These are phyloP conservation scores for Mobula hypostoma DNA, from an alignment of 2,113 vertebrate genomes.

Conservation along the genomic window DNA sequence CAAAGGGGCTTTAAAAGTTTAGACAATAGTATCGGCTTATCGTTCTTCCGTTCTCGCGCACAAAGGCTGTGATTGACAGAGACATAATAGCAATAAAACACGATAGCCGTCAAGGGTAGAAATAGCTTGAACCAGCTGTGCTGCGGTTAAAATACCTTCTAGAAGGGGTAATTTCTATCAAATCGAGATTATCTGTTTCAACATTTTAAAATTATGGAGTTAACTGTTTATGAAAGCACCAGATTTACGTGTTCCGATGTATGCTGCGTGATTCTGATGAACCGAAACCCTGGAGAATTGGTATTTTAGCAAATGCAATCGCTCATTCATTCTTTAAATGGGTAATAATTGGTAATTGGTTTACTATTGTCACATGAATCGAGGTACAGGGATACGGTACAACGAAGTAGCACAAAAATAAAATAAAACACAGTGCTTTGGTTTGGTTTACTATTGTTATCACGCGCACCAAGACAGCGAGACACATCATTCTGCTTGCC, in stretches of 20 bases:
- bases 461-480: no score
- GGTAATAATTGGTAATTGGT: not conserved
- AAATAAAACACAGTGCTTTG: no score
- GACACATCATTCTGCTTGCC: no score
- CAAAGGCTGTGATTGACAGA: no score
- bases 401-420: no score
- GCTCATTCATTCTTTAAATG: not conserved
- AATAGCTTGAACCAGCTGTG: not conserved
- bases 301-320: not conserved
- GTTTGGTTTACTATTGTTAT: no score
- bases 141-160: not conserved
- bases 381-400: no score
- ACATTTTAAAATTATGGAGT: not conserved
- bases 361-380: no score
- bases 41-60: not conserved
- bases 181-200: not conserved
- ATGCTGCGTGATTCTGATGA: not conserved
- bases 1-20: conserved; percentile 3
- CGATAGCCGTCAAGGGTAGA: not conserved
- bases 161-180: not conserved
- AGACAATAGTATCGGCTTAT: not conserved
- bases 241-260: not conserved
- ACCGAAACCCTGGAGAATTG: not conserved
- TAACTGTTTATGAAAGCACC: not conserved
- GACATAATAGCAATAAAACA: not conserved